Conservation (phyloP, 64 coral and sea anemone species). For the Actinia equina region DNA sequence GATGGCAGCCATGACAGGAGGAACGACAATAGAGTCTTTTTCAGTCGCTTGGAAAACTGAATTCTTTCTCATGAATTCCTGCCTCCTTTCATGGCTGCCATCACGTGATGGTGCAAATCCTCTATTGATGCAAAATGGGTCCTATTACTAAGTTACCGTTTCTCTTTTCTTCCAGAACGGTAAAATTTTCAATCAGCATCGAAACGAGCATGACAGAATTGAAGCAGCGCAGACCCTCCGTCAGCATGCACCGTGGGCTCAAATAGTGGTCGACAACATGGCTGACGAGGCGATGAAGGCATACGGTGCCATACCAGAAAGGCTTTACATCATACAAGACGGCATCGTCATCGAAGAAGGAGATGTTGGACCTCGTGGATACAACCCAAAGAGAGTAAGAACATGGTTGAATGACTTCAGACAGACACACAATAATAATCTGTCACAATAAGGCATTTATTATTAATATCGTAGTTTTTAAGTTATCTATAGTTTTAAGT, state of each 20-base stretch:
- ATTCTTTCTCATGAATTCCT: too few relatives aligned
- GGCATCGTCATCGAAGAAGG: conserved; percentile 54
- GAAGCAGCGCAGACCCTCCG: conserved; percentile 43
- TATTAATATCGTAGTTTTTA: too few relatives aligned
- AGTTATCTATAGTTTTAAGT: too few relatives aligned
- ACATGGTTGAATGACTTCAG: conserved; percentile 55
- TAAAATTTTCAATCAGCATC: conserved; percentile 11
- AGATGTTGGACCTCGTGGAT: conserved; percentile 44
- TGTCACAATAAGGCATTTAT: background rate
- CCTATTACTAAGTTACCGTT: too few relatives aligned
- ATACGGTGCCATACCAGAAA: conserved; percentile 57
- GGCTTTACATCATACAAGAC: conserved; percentile 49
- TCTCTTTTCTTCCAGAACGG: background rate
- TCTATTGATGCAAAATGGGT: too few relatives aligned
- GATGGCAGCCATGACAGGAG: too few relatives aligned
- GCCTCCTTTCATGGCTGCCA: too few relatives aligned
- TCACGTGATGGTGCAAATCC: too few relatives aligned
- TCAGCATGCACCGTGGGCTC: conserved; percentile 10
- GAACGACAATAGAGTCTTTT: too few relatives aligned
- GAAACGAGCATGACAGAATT: conserved; percentile 32
- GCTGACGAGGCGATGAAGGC: conserved; percentile 41
- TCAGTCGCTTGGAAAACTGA: too few relatives aligned
- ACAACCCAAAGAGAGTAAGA: conserved; percentile 29
- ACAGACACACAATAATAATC: background rate
- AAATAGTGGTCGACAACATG: conserved; percentile 68